Evolutionary conservation across 2,113 vertebrate genomes (phyloP), one percentile per base, ranked within the genome.

Genomic region (Tachycineta bicolor): DNA sequence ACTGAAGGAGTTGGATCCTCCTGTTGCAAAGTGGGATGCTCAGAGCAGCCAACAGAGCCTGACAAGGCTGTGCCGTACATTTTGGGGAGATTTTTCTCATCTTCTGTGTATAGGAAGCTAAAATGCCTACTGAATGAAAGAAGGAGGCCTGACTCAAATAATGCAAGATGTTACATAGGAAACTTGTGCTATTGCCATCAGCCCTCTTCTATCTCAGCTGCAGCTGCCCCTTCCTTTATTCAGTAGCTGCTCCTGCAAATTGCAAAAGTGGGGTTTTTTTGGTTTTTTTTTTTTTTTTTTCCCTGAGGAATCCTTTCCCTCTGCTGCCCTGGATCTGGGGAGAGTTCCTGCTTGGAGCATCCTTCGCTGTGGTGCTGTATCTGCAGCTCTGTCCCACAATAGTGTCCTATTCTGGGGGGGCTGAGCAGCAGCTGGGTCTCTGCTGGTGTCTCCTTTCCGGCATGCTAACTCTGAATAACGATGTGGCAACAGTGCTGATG

Each of bases 21-120:
- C 33, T 83, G 29, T 37, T 84, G 46, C 29, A 78, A 77, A 44
- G 2, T 37, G 10, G 18, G 34, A 14, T 70, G 19, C 29, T 63
- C 47, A 55, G 37, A 49, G 50, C 12, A 50, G 34, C 23, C 28
- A 67, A 14, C 23, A 82, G 47, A 63, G 24, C 12, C 49, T 67
- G 69, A 46, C 28, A 55, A 59, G 15, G 22, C 21, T 52, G 9
- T 68, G 11, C 31, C 1, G 0, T 21, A 23, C 1, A 0, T 60
- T 73, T 44, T n/a, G 26, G 10, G 69, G 62, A 76, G 9, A 56
- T 60, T 64, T 53, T 75, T 68, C 26, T 85, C 49, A n/a, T 68
- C 23, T 44, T 77, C 19, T 49, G 1, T n/a, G 9, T 18, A 60
- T 5, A 46, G 21, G 41, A 80, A 86, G 16, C 6, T 88, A 34